These are phyloP conservation scores for Etheostoma spectabile DNA, from an alignment of 2,113 vertebrate species.

Conservation along the genomic window DNA sequence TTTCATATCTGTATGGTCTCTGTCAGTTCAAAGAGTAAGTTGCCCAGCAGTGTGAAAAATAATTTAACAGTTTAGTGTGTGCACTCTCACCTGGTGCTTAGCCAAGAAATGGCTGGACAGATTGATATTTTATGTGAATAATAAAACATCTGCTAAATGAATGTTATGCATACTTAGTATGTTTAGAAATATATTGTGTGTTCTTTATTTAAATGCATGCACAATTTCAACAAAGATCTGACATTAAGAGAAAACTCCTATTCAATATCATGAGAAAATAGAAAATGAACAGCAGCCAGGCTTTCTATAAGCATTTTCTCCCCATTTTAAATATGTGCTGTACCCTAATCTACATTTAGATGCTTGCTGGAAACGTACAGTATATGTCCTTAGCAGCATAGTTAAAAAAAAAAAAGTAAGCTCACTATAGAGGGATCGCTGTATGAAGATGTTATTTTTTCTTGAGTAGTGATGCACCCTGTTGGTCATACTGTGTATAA, in stretches of 20 bases:
- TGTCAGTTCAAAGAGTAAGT: slow-evolving; percentile 4
- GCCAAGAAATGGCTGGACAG: neutral
- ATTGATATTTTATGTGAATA: neutral
- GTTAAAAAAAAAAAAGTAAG: no score
- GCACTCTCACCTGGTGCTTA: neutral
- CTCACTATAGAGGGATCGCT: neutral
- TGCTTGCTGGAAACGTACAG: neutral
- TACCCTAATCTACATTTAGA: no score
- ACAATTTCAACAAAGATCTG: neutral
- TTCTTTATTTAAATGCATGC: neutral
- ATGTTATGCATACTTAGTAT: neutral
- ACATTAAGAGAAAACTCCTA: neutral
- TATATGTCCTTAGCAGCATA: neutral
- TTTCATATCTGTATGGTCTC: neutral
- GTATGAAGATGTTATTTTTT: slow-evolving; percentile 3
- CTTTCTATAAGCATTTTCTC: neutral
- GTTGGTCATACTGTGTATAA: slow-evolving; percentile 49
- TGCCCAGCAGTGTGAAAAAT: neutral
- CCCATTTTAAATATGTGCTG: no score
- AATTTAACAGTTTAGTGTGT: neutral
- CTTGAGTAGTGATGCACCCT: slow-evolving; percentile 54
- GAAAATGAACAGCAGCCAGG: neutral
- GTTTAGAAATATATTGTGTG: neutral
- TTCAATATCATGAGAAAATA: neutral
- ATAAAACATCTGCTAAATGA: neutral